Conservation (phyloP, 2,888 invertebrate genomes). For the Trileptium ribeirensis region DNA sequence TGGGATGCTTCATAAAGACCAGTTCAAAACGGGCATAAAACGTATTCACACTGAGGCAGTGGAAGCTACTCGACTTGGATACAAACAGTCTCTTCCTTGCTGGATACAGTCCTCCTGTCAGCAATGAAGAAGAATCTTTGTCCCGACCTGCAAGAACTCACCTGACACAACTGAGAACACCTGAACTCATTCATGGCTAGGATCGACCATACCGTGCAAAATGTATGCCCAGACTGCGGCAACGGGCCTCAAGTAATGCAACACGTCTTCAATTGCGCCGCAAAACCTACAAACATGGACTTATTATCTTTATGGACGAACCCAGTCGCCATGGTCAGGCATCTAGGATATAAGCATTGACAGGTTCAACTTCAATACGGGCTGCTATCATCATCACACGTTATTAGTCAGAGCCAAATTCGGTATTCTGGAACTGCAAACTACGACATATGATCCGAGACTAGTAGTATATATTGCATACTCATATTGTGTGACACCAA, state of each 20-base stretch:
- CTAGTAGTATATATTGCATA: no score
- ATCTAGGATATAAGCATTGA: constrained; percentile 3
- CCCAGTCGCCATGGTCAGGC: background rate
- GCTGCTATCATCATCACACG: no score
- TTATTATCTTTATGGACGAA: background rate
- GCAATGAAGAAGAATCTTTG: background rate
- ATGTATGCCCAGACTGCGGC: background rate
- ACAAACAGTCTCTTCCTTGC: background rate
- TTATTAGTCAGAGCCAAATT: no score
- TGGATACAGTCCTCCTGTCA: background rate
- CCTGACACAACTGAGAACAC: background rate
- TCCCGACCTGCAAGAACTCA: background rate
- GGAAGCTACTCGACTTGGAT: constrained; percentile 1
- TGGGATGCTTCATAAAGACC: background rate
- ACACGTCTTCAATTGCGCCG: background rate
- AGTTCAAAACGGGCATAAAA: background rate
- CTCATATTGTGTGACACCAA: no score
- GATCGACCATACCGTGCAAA: background rate
- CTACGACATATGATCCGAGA: no score
- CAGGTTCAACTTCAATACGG: no score
- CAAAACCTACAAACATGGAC: background rate
- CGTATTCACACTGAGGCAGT: background rate
- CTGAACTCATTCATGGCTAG: background rate
- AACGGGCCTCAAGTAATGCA: background rate
- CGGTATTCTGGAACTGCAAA: no score